Evolutionary conservation across 2,888 invertebrate species (phyloP), one percentile per base, ranked within the genome.

Genomic region (Erebia epiphron): DNA sequence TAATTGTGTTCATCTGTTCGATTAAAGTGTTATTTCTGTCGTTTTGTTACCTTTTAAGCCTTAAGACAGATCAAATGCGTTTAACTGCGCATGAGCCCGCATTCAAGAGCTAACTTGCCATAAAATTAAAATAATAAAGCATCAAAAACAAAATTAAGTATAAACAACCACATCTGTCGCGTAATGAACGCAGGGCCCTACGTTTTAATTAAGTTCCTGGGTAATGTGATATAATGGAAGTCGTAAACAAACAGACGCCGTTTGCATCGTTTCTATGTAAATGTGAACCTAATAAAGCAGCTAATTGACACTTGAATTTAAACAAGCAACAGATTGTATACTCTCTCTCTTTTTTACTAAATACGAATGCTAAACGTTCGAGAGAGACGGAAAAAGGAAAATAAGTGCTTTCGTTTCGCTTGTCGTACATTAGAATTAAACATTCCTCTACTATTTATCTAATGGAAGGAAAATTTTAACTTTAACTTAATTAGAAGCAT

Each of bases 191-290:
- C 68, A 43, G 54, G 66, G 49, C 60, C 62, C 57, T 67, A 60
- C 63, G 73, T 78, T 79, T 79, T 80, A 80, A 80, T 80, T 79
- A 79, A 80, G 78, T 77, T 72, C 62, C 75, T 58, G 71, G 68
- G 77, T 77, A 78, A 77, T 78, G 76, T 75, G 70, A 76, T 78
- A 78, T 79, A 79, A 80, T 77, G 78, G 73, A 76, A 78, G 73
- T 78, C 79, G 79, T 80, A 80, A 80, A 79, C 77, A 79, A 80
- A 75, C 77, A 74, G 73, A 69, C 75, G 76, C 72, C 73, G 74
- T 75, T 75, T 75, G 72, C 73, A 75, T 75, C 76, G 76, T 79
- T 79, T 78, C 73, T 78, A 79, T 79, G 79, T 78, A 76, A 79
- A 79, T 79, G 76, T 70, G 57, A 65, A 67, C 71, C 73, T 61